Evolutionary conservation across 2,797 vertebrate genomes (phyloP).

Genomic region (Tokudaia tokunoshimensis): DNA sequence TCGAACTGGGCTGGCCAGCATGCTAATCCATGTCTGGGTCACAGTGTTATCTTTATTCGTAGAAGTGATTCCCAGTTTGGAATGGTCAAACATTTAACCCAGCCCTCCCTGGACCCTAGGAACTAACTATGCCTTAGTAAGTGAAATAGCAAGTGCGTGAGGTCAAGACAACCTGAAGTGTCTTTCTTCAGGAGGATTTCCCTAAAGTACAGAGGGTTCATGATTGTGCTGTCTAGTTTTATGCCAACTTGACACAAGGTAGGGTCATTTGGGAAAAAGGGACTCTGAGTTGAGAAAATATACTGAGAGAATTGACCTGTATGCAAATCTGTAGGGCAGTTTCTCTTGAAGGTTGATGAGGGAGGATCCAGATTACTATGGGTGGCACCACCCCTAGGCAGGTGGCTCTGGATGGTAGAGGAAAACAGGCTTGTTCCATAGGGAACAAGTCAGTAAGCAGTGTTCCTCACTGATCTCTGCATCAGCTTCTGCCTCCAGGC

Average conservation of each 20-base stretch:
- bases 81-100: background rate
- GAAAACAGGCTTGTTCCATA: background rate
- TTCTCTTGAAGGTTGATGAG: background rate
- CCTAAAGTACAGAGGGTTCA: background rate
- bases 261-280: background rate
- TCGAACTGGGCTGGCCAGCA: slow-evolving; percentile 1
- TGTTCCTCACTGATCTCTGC: too few relatives aligned
- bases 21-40: background rate
- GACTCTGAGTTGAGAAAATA: background rate
- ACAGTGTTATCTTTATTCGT: slow-evolving; percentile 62
- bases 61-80: background rate
- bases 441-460: background rate
- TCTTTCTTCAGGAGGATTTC: background rate
- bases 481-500: background rate
- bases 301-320: background rate
- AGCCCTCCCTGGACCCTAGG: background rate
- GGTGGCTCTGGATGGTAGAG: background rate
- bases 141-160: background rate
- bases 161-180: background rate
- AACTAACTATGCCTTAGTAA: background rate
- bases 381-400: background rate
- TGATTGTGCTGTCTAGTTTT: background rate
- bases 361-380: background rate
- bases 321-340: background rate
- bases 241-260: background rate